These are phyloP conservation scores for Rhinoderma darwinii DNA, from an alignment of 2,113 vertebrate genomes.

Conservation along the genomic window DNA sequence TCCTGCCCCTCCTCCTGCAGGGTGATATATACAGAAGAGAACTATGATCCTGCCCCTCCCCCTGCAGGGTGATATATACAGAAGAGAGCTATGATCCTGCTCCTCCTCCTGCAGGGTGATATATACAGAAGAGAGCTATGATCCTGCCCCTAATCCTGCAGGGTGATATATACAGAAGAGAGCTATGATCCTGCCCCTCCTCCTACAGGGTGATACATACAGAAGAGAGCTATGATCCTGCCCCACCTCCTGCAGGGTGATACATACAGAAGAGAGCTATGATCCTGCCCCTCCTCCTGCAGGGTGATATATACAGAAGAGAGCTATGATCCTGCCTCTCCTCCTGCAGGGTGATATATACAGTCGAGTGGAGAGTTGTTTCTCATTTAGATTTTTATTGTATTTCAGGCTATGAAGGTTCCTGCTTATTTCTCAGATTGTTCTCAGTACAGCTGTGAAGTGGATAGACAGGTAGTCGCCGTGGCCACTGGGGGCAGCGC, in stretches of 20 bases:
- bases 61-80: conserved; percentile 3
- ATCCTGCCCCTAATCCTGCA: background rate
- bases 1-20: background rate
- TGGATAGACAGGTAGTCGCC: conserved; percentile 71
- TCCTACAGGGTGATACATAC: background rate
- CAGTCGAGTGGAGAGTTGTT: background rate
- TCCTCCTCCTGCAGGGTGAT: conserved; percentile 16
- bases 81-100: background rate
- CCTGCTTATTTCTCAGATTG: conserved; percentile 74
- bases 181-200: background rate
- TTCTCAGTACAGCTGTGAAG: conserved; percentile 71
- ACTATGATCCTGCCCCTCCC: too few species aligned
- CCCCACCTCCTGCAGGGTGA: background rate
- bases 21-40: background rate
- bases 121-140: too few species aligned
- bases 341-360: background rate
- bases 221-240: background rate
- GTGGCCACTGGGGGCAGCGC: conserved; percentile 69
- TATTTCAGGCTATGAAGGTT: conserved; percentile 64
- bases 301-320: background rate
- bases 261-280: background rate
- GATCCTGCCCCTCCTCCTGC: background rate
- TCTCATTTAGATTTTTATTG: too few species aligned
- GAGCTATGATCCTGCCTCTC: background rate
- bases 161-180: background rate